Evolutionary conservation across 2,113 vertebrate genomes (phyloP), one percentile per base, ranked within the genome.

Genomic region (Addax nasomaculatus): DNA sequence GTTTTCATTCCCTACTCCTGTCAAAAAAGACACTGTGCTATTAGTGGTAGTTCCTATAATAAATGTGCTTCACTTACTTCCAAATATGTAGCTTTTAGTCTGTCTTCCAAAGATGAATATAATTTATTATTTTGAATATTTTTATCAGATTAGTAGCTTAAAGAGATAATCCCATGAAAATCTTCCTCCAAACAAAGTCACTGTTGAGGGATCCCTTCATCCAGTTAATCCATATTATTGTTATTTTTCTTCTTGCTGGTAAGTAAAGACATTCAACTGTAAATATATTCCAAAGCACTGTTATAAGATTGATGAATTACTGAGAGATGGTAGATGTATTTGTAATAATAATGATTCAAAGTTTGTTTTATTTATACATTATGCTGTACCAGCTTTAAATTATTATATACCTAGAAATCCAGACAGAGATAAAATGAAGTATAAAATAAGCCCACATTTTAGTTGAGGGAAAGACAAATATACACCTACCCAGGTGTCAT

Each of bases 71-170:
- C 4, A 39, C 33, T 96, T 62, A 21, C 39, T 97, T 97, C 96
- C 90, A 97, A 86, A 98, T 87, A 73, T 95, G 36, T 93, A 47
- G 97, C 88, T 92, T 98, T 95, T 97, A 98, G 97, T 97, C 84
- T 90, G 97, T 95, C 95, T 98, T 98, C 98, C 98, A 96, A 98
- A 67, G 57, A 96, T 95, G 29, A 97, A 79, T 64, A 89, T 95
- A 97, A 85, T 91, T 96, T 93, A 98, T 97, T 98, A 97, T 97
- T 98, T 98, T 98, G 87, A 90, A 86, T 97, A 90, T 97, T 97
- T 97, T 97, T 95, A 81, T 51, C 91, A 97, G 90, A 98, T 0
- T 97, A 95, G 88, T 91, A 96, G 81, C 25, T 97, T 97, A 98
- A 97, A 96, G 85, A 98, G 88, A 98, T 97, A 93, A 95, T 94